Conservation (phyloP, 2,113 vertebrate genomes). For the Picathartes gymnocephalus region DNA sequence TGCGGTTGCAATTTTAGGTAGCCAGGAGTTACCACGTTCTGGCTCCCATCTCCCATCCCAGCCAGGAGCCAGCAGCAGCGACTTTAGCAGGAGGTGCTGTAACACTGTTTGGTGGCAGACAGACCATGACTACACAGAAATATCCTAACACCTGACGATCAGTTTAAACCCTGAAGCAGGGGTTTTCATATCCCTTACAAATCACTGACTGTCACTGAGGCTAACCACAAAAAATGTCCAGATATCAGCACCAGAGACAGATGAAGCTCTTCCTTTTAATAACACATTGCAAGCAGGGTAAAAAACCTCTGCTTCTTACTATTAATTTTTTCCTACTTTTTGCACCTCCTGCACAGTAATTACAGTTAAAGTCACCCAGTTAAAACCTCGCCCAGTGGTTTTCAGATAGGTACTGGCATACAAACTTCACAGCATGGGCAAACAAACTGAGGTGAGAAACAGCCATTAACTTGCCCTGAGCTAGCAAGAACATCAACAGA, state of each 20-base stretch:
- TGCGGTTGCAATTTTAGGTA: neutral
- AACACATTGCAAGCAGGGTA: fast-evolving
- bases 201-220: neutral
- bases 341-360: neutral
- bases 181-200: neutral
- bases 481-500: neutral
- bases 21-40: neutral
- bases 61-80: neutral
- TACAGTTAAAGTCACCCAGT: neutral
- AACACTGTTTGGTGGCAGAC: neutral
- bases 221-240: neutral
- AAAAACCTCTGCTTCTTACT: neutral
- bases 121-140: neutral
- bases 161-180: neutral
- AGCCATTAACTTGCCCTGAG: neutral
- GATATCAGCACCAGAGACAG: neutral
- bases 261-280: neutral
- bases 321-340: neutral
- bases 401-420: neutral
- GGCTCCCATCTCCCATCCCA: neutral
- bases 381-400: neutral
- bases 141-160: neutral
- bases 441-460: neutral
- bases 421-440: neutral
- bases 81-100: neutral